Conservation (phyloP, 2,888 invertebrate species). For the Lissonota sp. region DNA sequence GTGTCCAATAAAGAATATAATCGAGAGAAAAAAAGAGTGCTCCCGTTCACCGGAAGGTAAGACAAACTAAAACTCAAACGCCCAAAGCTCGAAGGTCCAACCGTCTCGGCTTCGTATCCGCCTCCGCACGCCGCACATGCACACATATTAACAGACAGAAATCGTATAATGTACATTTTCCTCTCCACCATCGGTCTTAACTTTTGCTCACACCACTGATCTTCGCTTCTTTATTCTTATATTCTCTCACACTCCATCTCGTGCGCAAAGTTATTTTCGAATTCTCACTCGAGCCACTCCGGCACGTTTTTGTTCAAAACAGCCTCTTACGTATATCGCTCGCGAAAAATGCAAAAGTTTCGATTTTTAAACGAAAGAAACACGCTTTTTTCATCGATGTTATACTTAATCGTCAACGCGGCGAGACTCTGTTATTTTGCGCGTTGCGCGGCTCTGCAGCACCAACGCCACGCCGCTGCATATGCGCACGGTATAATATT, state of each 20-base stretch:
- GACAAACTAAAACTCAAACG: constrained; percentile 79
- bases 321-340: constrained; percentile 41
- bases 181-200: constrained; percentile 19
- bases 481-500: no score
- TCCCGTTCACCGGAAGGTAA: constrained; percentile 75
- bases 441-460: no score
- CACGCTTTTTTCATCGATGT: no score
- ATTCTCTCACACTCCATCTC: constrained; percentile 57
- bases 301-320: constrained; percentile 52
- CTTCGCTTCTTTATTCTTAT: constrained; percentile 23
- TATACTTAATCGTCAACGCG: no score
- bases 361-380: not conserved
- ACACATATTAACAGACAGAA: no score
- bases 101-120: constrained; percentile 37
- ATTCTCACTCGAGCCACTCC: constrained; percentile 32
- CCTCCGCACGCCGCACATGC: constrained; percentile 39
- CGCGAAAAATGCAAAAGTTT: constrained; percentile 38
- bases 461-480: no score
- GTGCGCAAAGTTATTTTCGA: constrained; percentile 65
- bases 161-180: not conserved
- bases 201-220: constrained; percentile 13
- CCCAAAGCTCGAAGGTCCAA: constrained; percentile 72
- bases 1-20: not conserved
- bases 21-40: constrained; percentile 48
- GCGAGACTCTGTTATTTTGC: no score